Base-by-base conservation (phyloP, 1,140 invertebrate genomes). In the Drosophila pseudoobscura region DNA sequence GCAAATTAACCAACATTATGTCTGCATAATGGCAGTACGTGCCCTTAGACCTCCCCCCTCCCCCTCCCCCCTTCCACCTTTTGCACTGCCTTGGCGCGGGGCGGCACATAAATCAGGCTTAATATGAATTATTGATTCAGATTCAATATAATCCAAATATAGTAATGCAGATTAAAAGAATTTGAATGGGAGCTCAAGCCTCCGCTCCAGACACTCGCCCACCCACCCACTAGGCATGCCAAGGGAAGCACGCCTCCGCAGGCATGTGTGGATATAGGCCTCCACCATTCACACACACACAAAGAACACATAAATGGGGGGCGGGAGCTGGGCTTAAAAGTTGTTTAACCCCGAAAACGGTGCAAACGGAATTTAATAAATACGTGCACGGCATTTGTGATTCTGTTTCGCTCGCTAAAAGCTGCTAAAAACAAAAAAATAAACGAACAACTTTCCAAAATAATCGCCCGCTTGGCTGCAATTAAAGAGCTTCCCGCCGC, bases 351-450 rank as follows among this genome's bases (percentile, higher is more conserved):
- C 52, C 54, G 47, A 85, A 75, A 82, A 83, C 76, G 76, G 55
- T 64, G 62, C 65, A 83, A 84, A 76, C 80, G 80, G 73, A 85
- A 84, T 84, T 85, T 85, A 84, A 84, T 84, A 85, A 85, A 77
- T 80, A 84, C 80, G 80, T 84, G 80, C 73, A 63, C 62, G 75
- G 80, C 77, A 85, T 84, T 80, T 69, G 62, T 66, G 59, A 84
- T 85, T 85, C 52, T 57, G 44, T 45, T 54, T 60, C 39, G 58
- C 59, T 58, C 22, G 20, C 56, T 59, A n/a, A 44, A 76, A 57
- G 49, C 65, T 78, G 24, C 20, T 20, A 52, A 58, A 46, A 70
- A 39, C n/a, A 56, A 58, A 64, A 43, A 44, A 51, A 54, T 64
- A 39, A 51, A 45, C 72, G 44, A 72, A 85, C 77, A 75, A 71